These are phyloP conservation scores for Ephialtes manifestator DNA, from an alignment of 2,888 invertebrate species.

Conservation along the genomic window DNA sequence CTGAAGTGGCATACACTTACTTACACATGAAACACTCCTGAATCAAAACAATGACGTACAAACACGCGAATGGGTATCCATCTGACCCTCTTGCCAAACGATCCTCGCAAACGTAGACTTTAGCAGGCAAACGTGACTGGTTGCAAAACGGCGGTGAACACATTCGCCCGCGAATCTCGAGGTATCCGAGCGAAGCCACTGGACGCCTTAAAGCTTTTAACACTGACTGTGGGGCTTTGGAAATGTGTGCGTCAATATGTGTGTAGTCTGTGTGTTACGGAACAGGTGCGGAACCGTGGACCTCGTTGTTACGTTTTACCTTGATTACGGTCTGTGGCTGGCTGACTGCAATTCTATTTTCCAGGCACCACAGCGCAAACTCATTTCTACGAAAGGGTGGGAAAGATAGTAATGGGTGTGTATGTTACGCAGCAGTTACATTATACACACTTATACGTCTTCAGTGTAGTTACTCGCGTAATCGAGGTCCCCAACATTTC, in stretches of 20 bases:
- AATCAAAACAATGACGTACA: constrained; percentile 84
- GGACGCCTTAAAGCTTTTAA: constrained; percentile 38
- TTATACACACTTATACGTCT: constrained; percentile 16
- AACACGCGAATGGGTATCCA: constrained; percentile 82
- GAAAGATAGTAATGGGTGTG: constrained; percentile 40
- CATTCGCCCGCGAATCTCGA: constrained; percentile 21
- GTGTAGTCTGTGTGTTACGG: constrained; percentile 52
- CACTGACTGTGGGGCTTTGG: not conserved
- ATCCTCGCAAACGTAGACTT: constrained; percentile 78
- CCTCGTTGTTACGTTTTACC: constrained; percentile 64
- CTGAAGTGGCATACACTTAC: constrained; percentile 66
- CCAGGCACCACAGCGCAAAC: not conserved
- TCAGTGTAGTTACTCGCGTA: not conserved
- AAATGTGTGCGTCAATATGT: constrained; percentile 2
- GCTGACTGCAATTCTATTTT: constrained; percentile 14
- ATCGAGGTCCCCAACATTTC: constrained; percentile 54
- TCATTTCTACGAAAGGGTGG: constrained; percentile 30
- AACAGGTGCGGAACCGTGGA: constrained; percentile 70
- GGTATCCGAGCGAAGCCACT: constrained; percentile 65
- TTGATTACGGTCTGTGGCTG: constrained; percentile 28
- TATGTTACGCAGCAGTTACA: constrained; percentile 42
- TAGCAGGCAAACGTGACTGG: constrained; percentile 43
- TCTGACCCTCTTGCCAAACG: constrained; percentile 84
- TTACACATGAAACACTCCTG: constrained; percentile 74
- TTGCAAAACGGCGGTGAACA: constrained; percentile 20